Percentiles rank a stretch among this genome's conserved stretches.
These are phyloP conservation scores for Agriopis leucophaearia DNA, from an alignment of 2,888 invertebrate genomes.

Conservation along the genomic window DNA sequence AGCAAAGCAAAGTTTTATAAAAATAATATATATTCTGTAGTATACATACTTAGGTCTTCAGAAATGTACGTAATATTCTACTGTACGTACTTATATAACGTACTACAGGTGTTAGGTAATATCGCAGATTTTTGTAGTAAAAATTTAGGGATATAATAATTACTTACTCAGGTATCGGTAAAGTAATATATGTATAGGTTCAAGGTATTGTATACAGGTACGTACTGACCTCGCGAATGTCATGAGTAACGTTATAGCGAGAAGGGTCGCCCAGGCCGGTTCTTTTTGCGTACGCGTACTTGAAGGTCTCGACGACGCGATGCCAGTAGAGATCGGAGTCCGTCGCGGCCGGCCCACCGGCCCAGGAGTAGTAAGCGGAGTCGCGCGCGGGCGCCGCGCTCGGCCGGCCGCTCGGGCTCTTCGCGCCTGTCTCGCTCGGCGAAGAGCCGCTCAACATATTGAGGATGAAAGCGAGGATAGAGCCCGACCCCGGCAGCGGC, in stretches of 20 bases:
- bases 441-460: slow-evolving; percentile 88
- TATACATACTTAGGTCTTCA: too few relatives aligned
- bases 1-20: too few relatives aligned
- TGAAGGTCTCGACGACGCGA: slow-evolving; percentile 94
- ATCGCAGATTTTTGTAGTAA: too few relatives aligned
- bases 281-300: slow-evolving; percentile 95
- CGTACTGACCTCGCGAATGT: slow-evolving; percentile 63
- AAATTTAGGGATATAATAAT: too few relatives aligned
- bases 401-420: background rate
- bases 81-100: too few relatives aligned
- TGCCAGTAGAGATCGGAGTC: slow-evolving; percentile 88
- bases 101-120: too few relatives aligned
- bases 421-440: background rate
- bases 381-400: background rate
- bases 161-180: too few relatives aligned
- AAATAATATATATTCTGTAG: too few relatives aligned
- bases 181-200: background rate
- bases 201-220: slow-evolving; percentile 7
- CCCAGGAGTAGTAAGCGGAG: slow-evolving; percentile 59
- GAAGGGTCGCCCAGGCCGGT: slow-evolving; percentile 92
- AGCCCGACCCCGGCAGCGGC: slow-evolving; percentile 95
- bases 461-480: slow-evolving; percentile 92
- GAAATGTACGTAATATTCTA: too few relatives aligned
- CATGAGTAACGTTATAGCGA: slow-evolving; percentile 62
- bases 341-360: slow-evolving; percentile 72